Conservation (phyloP, 92 coral and sea anemone genomes). For the Parazoanthus swiftii region DNA sequence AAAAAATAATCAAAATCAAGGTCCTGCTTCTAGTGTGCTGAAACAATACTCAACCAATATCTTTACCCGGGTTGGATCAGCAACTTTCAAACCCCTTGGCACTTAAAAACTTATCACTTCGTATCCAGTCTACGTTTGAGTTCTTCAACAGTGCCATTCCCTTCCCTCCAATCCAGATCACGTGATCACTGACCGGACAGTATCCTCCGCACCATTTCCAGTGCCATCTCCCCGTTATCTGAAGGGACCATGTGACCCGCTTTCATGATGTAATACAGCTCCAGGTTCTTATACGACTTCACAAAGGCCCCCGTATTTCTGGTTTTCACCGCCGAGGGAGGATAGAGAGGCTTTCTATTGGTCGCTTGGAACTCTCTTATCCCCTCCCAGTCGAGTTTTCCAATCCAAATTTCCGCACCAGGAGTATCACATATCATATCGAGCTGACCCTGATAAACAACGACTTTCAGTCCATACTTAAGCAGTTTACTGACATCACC, state of each 20-base stretch:
- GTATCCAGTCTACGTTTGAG: not conserved
- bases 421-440: constrained; percentile 87
- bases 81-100: not conserved
- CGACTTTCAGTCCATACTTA: constrained; percentile 65
- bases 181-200: constrained; percentile 19
- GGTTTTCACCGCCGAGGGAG: constrained; percentile 76
- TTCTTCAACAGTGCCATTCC: not conserved
- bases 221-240: constrained; percentile 97
- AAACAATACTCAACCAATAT: too few species aligned
- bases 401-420: constrained; percentile 87
- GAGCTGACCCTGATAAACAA: constrained; percentile 89
- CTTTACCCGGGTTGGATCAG: not conserved
- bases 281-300: constrained; percentile 73
- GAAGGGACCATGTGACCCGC: constrained; percentile 99
- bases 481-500: constrained; percentile 79
- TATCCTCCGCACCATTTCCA: constrained; percentile 84
- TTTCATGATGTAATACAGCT: constrained; percentile 81
- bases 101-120: not conserved
- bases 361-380: constrained; percentile 55
- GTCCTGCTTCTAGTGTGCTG: too few species aligned
- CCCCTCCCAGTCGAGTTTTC: constrained; percentile 80
- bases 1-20: too few species aligned
- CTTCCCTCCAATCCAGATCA: not conserved
- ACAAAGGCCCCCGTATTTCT: constrained; percentile 89
- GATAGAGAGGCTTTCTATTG: constrained; percentile 68